Base-by-base conservation (phyloP, 2,113 vertebrate species). In the Columba livia region DNA sequence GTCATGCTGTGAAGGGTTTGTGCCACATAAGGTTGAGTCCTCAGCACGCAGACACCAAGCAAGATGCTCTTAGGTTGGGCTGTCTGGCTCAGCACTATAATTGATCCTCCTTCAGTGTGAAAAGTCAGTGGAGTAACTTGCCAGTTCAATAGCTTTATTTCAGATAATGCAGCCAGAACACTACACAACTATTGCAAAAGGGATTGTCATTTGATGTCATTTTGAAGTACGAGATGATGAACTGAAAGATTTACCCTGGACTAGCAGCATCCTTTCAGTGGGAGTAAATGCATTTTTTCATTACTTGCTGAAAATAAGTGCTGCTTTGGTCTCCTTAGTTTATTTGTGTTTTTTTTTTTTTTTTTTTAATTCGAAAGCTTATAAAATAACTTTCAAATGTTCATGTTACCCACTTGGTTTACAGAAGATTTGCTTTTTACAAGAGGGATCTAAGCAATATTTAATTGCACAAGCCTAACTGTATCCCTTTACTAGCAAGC, bases 381-480 rank as follows among this genome's bases (percentile, higher is more conserved):
- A 89, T 85, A 96, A 92, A 94, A 94, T 70, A 90, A 94, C 80
- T 96, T 96, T 87, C 42, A 87, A 95, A 97, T 94, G 85, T 71
- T 95, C 96, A 89, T 93, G 79, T 97, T 25, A 57, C 67, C 81
- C 77, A 74, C 65, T 92, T 90, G 69, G 79, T 94, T 96, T 92
- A 89, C 31, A 80, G 72, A 94, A 94, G 90, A 95, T 64, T 87
- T 96, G 84, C 71, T 94, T 96, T 94, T 53, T 69, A 78, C 79
- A 94, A 88, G 91, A 96, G 42, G 38, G 92, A 96, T 73, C 85
- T 66, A 88, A 95, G 82, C 67, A 93, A 54, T 96, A 93, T 95
- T 96, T 94, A 92, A 96, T 96, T 89, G 92, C 36, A 82, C 88
- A 94, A 82, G 66, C 84, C 88, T 83, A 93, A 82, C 6, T 86